Evolutionary conservation across 2,113 vertebrate genomes (phyloP).

Genomic region (Chunga burmeisteri): DNA sequence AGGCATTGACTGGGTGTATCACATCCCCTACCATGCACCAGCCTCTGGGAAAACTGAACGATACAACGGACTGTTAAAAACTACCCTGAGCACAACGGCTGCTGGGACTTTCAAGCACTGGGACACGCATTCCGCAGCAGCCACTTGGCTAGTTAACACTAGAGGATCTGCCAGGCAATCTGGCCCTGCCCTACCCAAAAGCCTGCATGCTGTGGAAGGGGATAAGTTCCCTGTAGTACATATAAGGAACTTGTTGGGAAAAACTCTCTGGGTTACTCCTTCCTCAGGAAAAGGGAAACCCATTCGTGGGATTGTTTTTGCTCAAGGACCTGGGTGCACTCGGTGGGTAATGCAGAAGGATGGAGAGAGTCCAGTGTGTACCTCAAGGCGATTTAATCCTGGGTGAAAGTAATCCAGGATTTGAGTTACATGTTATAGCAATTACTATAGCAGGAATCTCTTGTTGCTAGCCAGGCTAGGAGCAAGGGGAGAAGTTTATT

Average conservation of each 20-base stretch:
- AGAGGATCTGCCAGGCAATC: not conserved
- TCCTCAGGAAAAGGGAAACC: not conserved
- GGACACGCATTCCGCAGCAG: not conserved
- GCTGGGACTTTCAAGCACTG: too few relatives aligned
- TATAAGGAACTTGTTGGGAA: not conserved
- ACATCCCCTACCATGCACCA: too few relatives aligned
- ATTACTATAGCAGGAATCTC: not conserved
- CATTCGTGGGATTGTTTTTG: not conserved
- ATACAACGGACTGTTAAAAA: too few relatives aligned
- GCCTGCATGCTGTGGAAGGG: not conserved
- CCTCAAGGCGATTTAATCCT: not conserved
- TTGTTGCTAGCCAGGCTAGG: not conserved
- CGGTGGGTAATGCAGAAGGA: not conserved
- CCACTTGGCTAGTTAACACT: not conserved
- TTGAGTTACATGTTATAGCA: not conserved
- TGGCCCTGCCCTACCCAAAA: not conserved
- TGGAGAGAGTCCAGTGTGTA: not conserved
- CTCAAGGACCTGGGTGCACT: not conserved
- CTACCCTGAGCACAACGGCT: too few relatives aligned
- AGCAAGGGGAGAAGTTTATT: not conserved
- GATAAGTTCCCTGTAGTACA: too few relatives aligned
- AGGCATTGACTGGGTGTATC: too few relatives aligned
- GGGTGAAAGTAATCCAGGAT: not conserved
- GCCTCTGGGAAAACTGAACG: too few relatives aligned
- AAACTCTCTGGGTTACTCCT: not conserved